Conservation (phyloP, 2,888 invertebrate genomes). For the Sipha maydis region DNA sequence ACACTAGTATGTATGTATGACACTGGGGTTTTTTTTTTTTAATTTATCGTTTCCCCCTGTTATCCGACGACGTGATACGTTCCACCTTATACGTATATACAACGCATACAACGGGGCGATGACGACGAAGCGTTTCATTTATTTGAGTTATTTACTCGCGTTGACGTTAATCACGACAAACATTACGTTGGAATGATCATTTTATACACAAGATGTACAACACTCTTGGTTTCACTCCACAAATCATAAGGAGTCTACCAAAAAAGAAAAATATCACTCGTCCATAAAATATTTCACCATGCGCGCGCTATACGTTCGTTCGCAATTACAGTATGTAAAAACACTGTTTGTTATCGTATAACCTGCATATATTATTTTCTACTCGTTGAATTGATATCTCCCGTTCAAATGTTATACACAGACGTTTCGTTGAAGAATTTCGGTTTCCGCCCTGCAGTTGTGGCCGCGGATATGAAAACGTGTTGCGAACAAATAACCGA, state of each 20-base stretch:
- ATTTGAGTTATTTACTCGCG: neutral
- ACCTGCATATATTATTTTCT: neutral
- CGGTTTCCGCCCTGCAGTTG: slow-evolving; percentile 24
- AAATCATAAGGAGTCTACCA: neutral
- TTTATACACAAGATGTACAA: neutral
- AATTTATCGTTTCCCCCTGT: slow-evolving; percentile 35
- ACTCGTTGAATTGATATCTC: neutral
- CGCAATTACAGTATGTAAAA: no score
- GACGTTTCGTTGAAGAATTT: slow-evolving; percentile 34
- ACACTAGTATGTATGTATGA: neutral
- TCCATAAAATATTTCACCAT: neutral
- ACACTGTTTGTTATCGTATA: no score
- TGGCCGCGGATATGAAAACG: slow-evolving; percentile 16
- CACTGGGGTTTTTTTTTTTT: neutral
- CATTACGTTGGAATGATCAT: neutral
- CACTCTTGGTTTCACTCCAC: neutral
- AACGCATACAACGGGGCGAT: neutral
- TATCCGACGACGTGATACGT: slow-evolving; percentile 9
- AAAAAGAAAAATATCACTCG: neutral
- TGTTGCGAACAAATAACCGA: slow-evolving; percentile 40
- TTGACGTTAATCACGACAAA: neutral
- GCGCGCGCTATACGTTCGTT: neutral
- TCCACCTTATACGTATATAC: neutral
- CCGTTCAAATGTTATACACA: neutral
- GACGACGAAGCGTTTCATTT: neutral